phyloP scores from a whole-genome alignment of 2,113 vertebrate genomes.

The cat (Felis catus) region DNA sequence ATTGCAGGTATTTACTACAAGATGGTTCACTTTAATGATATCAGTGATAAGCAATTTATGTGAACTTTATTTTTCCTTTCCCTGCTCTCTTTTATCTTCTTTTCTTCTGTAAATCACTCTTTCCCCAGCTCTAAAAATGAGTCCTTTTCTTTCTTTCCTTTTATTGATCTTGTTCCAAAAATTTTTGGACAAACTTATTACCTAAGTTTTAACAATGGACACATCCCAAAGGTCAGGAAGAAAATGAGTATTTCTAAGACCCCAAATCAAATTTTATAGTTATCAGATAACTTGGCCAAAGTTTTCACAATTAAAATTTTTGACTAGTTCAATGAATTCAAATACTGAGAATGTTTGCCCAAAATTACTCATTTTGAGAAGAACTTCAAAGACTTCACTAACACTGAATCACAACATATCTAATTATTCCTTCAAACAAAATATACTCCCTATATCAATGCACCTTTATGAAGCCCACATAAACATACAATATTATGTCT shows the following conservation, averaged over 20 bases:
- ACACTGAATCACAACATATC: not conserved
- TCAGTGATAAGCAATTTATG: not conserved
- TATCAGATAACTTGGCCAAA: not conserved
- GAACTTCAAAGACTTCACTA: not conserved
- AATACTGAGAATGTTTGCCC: constrained; percentile 2
- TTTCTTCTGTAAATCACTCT: not conserved
- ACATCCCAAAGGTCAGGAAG: not conserved
- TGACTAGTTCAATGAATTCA: not conserved
- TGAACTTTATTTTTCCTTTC: not conserved
- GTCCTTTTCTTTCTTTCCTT: not conserved
- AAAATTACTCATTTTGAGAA: constrained; percentile 35
- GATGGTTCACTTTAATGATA: not conserved
- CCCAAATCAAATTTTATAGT: not conserved
- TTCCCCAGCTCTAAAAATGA: not conserved
- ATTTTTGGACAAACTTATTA: not conserved
- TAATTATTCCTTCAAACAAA: not conserved
- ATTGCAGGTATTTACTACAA: not conserved
- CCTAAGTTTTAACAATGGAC: not conserved
- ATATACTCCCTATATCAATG: not conserved
- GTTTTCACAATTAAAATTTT: not conserved
- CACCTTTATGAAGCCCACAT: not conserved
- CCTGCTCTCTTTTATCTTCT: not conserved
- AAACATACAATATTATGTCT: constrained; percentile 14
- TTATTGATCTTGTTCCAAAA: not conserved
- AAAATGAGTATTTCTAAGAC: not conserved